Conservation (phyloP, 2,797 vertebrate genomes). For the Girardinus metallicus region DNA sequence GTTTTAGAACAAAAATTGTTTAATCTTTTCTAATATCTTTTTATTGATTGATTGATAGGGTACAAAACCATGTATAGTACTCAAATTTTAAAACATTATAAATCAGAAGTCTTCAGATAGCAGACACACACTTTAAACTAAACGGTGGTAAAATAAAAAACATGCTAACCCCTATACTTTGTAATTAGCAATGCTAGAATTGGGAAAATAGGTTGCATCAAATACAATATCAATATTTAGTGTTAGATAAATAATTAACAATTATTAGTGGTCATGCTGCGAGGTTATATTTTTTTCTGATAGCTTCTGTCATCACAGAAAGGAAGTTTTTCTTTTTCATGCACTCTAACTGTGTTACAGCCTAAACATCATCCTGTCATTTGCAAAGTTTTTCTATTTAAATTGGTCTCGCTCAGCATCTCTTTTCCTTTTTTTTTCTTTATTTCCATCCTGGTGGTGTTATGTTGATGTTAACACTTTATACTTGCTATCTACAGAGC, state of each 20-base stretch:
- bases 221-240: not conserved
- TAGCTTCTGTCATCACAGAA: not conserved
- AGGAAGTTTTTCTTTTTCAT: not conserved
- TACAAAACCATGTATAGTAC: no score
- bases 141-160: no score
- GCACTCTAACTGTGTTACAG: not conserved
- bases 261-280: no score
- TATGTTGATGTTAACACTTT: constrained; percentile 23
- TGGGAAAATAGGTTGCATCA: not conserved
- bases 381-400: not conserved
- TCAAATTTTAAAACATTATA: no score
- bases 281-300: no score
- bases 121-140: no score
- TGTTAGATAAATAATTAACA: not conserved
- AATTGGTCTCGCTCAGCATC: not conserved
- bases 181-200: not conserved
- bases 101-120: no score
- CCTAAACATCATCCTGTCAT: constrained; percentile 9
- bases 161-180: no score
- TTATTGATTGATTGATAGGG: no score
- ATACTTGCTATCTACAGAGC: constrained; percentile 36
- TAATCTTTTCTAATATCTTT: no score
- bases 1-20: not conserved
- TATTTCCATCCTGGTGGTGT: constrained; percentile 10
- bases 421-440: not conserved